Evolutionary conservation across 2,113 vertebrate genomes (phyloP), one percentile per base, ranked within the genome.

Genomic region (Scomber japonicus): DNA sequence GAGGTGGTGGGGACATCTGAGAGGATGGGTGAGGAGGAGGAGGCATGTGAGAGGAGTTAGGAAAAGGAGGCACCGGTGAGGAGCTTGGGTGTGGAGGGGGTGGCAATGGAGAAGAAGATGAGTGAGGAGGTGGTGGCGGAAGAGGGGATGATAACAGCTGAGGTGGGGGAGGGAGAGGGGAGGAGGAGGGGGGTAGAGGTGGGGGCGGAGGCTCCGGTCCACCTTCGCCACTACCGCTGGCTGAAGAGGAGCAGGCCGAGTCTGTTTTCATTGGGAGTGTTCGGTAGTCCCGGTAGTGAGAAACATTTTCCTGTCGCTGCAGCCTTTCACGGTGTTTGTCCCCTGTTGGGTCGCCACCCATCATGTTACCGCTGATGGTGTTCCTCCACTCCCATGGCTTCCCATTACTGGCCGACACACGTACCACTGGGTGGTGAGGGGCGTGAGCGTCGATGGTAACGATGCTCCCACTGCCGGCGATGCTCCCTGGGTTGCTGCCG

Each of bases 381-480:
- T 94, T 93, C 65, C 97, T 97, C 98, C 98, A 99, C 76, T 98
- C 96, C 91, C 97, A 95, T 8, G 93, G 94, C 44, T 94, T 94
- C 3, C 94, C 96, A 0, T 96, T 97, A 2, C 92, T 94, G 0
- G 97, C 94, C 0, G 97, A 96, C 53, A 99, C 93, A 27, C 97
- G 97, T 4, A 99, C 96, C 5, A 99, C 95, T 0, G 98, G 97
- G 85, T 98, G 97, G 81, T 98, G 98, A 0, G 97, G 97, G 0
- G 97, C 98, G 0, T 98, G 97, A 0, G 97, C 98, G 0, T 98
- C 98, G 0, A 99, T 96, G 5, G 98, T 99, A 81, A 99, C 95
- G 1, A 98, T 97, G 89, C 98, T 97, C 81, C 96, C 95, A 1
- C 91, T 93, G 21, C 93, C 91, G 4, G 96, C 97, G 76, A 98